phyloP scores from a whole-genome alignment of 2,888 invertebrate genomes.

The Ommatoiulus sabulosus region DNA sequence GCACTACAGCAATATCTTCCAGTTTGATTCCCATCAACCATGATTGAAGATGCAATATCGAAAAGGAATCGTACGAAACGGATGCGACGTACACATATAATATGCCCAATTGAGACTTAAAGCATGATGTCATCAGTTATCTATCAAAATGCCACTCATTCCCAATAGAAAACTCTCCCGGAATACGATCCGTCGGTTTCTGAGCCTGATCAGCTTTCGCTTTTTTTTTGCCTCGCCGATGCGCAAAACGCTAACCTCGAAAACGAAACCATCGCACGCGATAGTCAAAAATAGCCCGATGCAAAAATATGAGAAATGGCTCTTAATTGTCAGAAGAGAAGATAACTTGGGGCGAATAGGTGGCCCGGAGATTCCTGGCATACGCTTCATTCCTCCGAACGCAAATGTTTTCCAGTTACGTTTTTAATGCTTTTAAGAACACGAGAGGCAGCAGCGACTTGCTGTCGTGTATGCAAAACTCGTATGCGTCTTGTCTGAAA shows the following conservation, averaged over 20 bases:
- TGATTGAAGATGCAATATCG: conserved; percentile 35
- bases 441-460: background rate
- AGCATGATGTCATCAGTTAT: conserved; percentile 45
- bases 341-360: background rate
- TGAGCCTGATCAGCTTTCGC: conserved; percentile 17
- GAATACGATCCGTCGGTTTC: conserved; percentile 20
- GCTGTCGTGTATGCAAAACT: background rate
- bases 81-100: background rate
- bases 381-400: background rate
- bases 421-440: background rate
- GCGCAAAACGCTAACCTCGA: background rate
- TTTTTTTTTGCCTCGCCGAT: background rate
- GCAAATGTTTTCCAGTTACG: background rate
- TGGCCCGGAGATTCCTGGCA: background rate
- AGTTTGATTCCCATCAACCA: conserved; percentile 18
- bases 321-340: conserved; percentile 29
- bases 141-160: conserved; percentile 42
- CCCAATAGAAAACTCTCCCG: background rate
- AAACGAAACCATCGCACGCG: background rate
- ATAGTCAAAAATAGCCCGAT: conserved; percentile 7
- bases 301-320: conserved; percentile 41
- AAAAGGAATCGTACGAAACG: background rate
- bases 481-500: background rate
- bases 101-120: conserved; percentile 47
- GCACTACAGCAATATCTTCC: background rate